Conservation (phyloP, 1,140 invertebrate species). For the Dendrolimus punctatus region DNA sequence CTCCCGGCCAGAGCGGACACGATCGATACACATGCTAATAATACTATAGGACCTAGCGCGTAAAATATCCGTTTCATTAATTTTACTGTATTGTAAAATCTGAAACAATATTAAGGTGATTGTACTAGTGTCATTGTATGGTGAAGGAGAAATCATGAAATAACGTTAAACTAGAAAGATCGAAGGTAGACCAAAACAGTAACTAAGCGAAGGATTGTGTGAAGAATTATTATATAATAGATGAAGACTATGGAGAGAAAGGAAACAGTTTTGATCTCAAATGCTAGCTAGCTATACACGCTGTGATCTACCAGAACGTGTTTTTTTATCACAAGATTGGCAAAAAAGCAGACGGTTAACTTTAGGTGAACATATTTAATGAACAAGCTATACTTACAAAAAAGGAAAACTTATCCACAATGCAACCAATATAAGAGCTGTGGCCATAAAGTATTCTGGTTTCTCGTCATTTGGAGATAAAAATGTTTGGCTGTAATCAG, state of each 20-base stretch:
- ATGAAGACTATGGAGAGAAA: too few species aligned
- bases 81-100: constrained; percentile 58
- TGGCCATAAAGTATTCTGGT: constrained; percentile 46
- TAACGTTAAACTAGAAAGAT: too few species aligned
- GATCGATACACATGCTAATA: constrained; percentile 24
- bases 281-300: too few species aligned
- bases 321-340: too few species aligned
- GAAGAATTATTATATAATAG: too few species aligned
- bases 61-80: constrained; percentile 47
- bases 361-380: not conserved
- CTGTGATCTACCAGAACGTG: too few species aligned
- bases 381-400: constrained; percentile 34
- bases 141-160: not conserved
- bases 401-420: constrained; percentile 52
- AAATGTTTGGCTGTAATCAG: constrained; percentile 36
- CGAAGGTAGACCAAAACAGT: too few species aligned
- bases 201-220: too few species aligned
- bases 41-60: constrained; percentile 25
- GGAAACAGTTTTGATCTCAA: too few species aligned
- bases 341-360: too few species aligned
- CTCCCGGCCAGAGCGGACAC: constrained; percentile 19
- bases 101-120: constrained; percentile 25
- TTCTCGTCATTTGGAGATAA: constrained; percentile 33
- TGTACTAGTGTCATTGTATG: not conserved
- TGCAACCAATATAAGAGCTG: constrained; percentile 37